A percentile compares a stretch with the other conserved stretches of the same genome.
Conservation (phyloP, 2,888 invertebrate species). For the Hipparchia sbordonii region DNA sequence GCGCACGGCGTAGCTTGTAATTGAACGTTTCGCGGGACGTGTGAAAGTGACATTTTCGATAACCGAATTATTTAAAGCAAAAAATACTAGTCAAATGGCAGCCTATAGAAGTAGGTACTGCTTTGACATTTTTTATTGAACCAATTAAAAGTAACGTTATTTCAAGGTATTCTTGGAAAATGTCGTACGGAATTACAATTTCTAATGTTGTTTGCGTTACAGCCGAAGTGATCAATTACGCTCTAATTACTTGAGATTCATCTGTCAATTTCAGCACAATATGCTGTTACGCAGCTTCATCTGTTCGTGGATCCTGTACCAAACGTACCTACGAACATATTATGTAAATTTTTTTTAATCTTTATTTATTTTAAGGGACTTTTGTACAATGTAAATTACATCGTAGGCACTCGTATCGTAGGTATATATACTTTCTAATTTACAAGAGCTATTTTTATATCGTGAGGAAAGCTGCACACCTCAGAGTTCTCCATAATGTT, state of each 20-base stretch:
- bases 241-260: neutral
- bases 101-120: neutral
- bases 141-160: constrained; percentile 5
- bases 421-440: too few species aligned
- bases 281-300: neutral
- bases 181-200: neutral
- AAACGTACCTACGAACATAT: too few species aligned
- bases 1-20: constrained; percentile 9
- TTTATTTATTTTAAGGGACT: too few species aligned
- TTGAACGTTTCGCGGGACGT: constrained; percentile 22
- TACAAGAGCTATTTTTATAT: too few species aligned
- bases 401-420: too few species aligned
- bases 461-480: too few species aligned
- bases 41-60: constrained; percentile 23
- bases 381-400: too few species aligned
- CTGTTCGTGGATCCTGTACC: neutral
- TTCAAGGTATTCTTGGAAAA: constrained; percentile 10
- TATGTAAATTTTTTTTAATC: too few species aligned
- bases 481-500: too few species aligned
- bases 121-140: constrained; percentile 16
- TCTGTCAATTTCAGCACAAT: neutral
- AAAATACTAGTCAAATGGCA: constrained; percentile 12
- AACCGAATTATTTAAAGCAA: constrained; percentile 2
- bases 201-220: neutral
- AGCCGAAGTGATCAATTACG: neutral